phyloP scores from a whole-genome alignment of 2,888 invertebrate species.

The Agonopterix arenella region DNA sequence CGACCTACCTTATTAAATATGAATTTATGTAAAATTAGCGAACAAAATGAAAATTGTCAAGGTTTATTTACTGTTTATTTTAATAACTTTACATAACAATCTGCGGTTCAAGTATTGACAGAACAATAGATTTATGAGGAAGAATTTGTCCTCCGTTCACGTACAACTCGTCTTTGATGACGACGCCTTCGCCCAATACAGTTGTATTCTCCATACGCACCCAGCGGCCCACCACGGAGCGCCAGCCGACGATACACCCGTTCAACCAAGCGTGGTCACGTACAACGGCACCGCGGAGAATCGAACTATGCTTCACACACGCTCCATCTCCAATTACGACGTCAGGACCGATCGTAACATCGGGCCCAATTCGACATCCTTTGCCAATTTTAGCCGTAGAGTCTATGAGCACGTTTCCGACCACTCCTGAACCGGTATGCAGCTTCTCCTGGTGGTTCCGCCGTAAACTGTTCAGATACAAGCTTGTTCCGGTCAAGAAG shows the following conservation, averaged over 20 bases:
- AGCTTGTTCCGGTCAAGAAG: conserved; percentile 93
- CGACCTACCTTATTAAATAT: too few species aligned
- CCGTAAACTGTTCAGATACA: conserved; percentile 90
- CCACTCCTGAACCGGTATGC: conserved; percentile 84
- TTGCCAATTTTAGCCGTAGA: conserved; percentile 93
- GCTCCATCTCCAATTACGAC: conserved; percentile 96
- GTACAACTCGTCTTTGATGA: conserved; percentile 98
- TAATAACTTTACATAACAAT: conserved; percentile 92
- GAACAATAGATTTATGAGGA: conserved; percentile 96
- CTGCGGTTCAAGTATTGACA: conserved; percentile 97
- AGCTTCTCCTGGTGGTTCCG: conserved; percentile 85
- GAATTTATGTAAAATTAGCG: too few species aligned
- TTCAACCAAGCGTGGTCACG: conserved; percentile 98
- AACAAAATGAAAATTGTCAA: neutral
- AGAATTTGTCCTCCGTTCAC: conserved; percentile 98
- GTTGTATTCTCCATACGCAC: conserved; percentile 98
- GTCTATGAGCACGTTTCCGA: conserved; percentile 96
- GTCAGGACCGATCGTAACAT: conserved; percentile 97
- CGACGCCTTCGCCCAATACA: conserved; percentile 98
- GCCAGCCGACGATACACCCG: conserved; percentile 98
- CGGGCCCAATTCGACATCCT: conserved; percentile 97
- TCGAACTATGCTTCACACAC: conserved; percentile 95
- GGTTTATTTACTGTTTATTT: neutral
- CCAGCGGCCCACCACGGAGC: conserved; percentile 96
- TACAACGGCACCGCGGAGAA: conserved; percentile 88